Conservation (phyloP, 2,113 vertebrate species). For the Cichladusa arquata region DNA sequence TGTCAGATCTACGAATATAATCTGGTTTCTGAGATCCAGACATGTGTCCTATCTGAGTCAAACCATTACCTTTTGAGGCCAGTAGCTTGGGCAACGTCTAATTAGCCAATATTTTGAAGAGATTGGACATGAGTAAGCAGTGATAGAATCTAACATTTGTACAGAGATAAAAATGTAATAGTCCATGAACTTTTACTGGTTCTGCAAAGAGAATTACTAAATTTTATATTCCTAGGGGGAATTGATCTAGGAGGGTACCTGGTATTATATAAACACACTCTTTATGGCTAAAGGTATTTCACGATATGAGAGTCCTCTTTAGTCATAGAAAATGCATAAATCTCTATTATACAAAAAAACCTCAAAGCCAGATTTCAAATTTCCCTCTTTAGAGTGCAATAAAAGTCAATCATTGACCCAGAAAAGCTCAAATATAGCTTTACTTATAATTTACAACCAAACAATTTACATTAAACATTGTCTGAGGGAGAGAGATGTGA, state of each 20-base stretch:
- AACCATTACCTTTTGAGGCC: not conserved
- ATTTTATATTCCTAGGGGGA: not conserved
- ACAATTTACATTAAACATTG: not conserved
- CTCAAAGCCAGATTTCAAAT: not conserved
- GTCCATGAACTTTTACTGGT: not conserved
- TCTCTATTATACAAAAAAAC: not conserved
- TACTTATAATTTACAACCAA: not conserved
- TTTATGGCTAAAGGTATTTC: not conserved
- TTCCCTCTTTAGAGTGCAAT: not conserved
- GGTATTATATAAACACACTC: not conserved
- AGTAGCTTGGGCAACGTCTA: not conserved
- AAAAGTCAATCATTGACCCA: not conserved
- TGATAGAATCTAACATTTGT: not conserved
- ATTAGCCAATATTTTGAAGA: not conserved
- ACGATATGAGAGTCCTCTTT: not conserved
- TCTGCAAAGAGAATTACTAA: not conserved
- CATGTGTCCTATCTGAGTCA: not conserved
- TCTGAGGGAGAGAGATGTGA: not conserved
- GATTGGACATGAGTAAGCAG: not conserved
- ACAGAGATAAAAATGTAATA: not conserved
- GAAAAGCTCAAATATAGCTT: constrained; percentile 1
- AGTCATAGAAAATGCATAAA: not conserved
- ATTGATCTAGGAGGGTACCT: not conserved
- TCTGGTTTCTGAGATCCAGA: not conserved
- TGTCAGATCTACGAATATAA: not conserved